A percentile compares a stretch with the other conserved stretches of the same genome.
These are phyloP conservation scores for Pseudanteris insignis DNA, from an alignment of 2,888 invertebrate genomes.

Conservation along the genomic window DNA sequence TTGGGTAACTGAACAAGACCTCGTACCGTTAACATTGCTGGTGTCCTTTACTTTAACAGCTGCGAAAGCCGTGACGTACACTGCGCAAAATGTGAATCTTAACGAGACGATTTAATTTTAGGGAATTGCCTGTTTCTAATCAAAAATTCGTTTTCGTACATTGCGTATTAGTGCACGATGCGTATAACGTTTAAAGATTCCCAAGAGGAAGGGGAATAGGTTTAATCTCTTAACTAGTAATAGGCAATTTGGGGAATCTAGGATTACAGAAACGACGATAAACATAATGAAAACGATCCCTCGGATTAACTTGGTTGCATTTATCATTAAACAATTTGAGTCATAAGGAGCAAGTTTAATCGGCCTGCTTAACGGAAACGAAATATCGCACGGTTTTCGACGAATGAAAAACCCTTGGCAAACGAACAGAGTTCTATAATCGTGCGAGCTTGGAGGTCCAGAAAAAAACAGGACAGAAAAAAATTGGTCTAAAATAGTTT, in stretches of 20 bases:
- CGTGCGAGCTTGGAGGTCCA: no score
- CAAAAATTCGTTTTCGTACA: slow-evolving; percentile 24
- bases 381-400: no score
- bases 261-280: slow-evolving; percentile 37
- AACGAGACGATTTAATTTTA: slow-evolving; percentile 15
- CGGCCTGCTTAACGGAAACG: background rate
- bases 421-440: no score
- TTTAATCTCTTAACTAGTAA: slow-evolving; percentile 33
- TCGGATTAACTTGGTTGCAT: slow-evolving; percentile 28
- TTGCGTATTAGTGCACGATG: slow-evolving; percentile 11
- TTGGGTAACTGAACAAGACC: no score
- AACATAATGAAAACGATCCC: slow-evolving; percentile 39
- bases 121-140: slow-evolving; percentile 12
- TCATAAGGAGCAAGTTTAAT: slow-evolving; percentile 4
- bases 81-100: slow-evolving; percentile 21
- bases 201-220: slow-evolving; percentile 17
- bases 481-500: no score
- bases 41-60: no score
- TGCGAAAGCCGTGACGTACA: no score
- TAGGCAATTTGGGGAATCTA: slow-evolving; percentile 35
- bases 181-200: slow-evolving; percentile 33
- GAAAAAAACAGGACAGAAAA: no score
- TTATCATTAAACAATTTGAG: slow-evolving; percentile 36
- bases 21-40: no score
- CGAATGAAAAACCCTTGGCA: no score